Conservation (phyloP, 2,888 invertebrate species). For the Drosophila melanosoma region DNA sequence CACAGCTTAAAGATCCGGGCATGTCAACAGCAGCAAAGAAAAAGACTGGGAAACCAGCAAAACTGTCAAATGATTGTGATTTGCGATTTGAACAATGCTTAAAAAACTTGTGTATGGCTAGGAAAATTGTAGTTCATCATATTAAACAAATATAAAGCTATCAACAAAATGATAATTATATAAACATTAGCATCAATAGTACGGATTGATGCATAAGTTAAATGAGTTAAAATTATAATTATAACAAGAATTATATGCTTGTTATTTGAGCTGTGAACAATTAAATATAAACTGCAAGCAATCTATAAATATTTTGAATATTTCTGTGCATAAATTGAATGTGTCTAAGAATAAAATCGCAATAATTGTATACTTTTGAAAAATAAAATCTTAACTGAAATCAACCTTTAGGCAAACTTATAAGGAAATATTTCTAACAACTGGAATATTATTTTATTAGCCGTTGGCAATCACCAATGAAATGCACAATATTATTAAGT, state of each 20-base stretch:
- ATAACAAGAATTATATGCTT: neutral
- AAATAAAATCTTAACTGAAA: neutral
- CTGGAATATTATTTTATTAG: neutral
- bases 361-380: neutral
- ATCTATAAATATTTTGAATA: neutral
- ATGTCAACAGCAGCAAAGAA: constrained; percentile 12
- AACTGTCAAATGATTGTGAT: neutral
- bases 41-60: neutral
- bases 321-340: neutral
- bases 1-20: constrained; percentile 48
- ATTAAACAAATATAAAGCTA: neutral
- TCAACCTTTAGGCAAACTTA: neutral
- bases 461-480: constrained; percentile 3
- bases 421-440: neutral
- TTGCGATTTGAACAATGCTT: neutral
- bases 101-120: neutral
- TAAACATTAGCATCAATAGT: neutral
- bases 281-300: neutral
- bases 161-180: neutral
- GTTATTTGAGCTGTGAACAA: neutral
- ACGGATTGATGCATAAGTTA: neutral
- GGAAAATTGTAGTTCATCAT: neutral
- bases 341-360: neutral
- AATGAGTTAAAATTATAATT: neutral
- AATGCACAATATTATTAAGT: constrained; percentile 33